Evolutionary conservation across 2,113 vertebrate species (phyloP).

Genomic region (Rostratula benghalensis): DNA sequence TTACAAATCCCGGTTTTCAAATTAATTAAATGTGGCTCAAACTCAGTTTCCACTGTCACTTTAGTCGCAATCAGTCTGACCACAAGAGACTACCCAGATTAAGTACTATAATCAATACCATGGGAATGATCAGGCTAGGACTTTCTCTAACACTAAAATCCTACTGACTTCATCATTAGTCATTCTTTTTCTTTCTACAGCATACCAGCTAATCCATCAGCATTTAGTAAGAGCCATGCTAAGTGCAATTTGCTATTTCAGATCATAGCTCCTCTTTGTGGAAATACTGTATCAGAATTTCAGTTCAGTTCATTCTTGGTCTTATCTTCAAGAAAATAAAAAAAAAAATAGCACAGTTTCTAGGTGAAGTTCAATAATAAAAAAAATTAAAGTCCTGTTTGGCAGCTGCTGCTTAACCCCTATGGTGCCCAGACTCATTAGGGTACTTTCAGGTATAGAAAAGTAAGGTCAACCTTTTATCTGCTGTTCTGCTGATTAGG

Average conservation of each 20-base stretch:
- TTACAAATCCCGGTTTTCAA: not conserved
- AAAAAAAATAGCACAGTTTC: not conserved
- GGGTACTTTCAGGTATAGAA: not conserved
- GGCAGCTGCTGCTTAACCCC: not conserved
- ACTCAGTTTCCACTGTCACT: not conserved
- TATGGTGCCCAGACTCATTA: not conserved
- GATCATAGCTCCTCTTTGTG: not conserved
- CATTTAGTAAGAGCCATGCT: not conserved
- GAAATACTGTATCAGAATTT: not conserved
- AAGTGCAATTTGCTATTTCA: not conserved
- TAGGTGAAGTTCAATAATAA: not conserved
- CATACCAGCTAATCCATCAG: not conserved
- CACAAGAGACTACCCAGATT: not conserved
- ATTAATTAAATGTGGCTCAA: not conserved
- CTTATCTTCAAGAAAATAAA: not conserved
- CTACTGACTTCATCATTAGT: not conserved
- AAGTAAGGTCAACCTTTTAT: not conserved
- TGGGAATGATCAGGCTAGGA: not conserved
- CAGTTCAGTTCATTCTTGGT: not conserved
- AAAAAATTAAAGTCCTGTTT: not conserved
- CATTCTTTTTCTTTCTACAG: not conserved
- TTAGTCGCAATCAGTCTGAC: not conserved
- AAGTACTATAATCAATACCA: not conserved
- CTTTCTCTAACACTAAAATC: not conserved
- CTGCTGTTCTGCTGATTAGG: not conserved